Evolutionary conservation across 2,888 invertebrate genomes (phyloP).

Genomic region (Lissocephala sabroskyi): DNA sequence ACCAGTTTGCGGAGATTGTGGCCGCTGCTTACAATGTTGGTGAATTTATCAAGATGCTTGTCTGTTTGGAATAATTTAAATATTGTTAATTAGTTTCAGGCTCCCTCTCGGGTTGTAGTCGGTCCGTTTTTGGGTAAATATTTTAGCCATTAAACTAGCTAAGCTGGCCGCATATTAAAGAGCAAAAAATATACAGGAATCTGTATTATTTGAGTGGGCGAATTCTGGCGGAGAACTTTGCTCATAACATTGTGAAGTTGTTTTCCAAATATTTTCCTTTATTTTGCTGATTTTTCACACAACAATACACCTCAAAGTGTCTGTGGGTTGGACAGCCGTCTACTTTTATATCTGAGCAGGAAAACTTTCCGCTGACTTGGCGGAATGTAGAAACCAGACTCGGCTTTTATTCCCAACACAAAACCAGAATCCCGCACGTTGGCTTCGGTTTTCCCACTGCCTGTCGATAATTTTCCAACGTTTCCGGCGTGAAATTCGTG

Average conservation of each 20-base stretch:
- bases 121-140: slow-evolving; percentile 20
- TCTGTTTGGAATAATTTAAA: slow-evolving; percentile 43
- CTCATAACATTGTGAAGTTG: slow-evolving; percentile 59
- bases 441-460: too few relatives aligned
- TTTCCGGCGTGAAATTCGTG: too few relatives aligned
- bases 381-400: slow-evolving; percentile 19
- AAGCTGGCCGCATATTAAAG: slow-evolving; percentile 10
- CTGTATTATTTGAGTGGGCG: background rate
- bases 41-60: slow-evolving; percentile 46
- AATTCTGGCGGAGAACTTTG: slow-evolving; percentile 37
- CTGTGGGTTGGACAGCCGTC: slow-evolving; percentile 21
- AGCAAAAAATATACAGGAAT: background rate
- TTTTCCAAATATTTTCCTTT: slow-evolving; percentile 64
- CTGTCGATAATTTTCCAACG: too few relatives aligned
- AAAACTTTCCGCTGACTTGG: slow-evolving; percentile 54
- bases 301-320: slow-evolving; percentile 58
- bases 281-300: slow-evolving; percentile 59
- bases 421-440: too few relatives aligned
- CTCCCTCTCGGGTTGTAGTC: slow-evolving; percentile 11
- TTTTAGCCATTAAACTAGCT: slow-evolving; percentile 25
- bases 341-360: background rate
- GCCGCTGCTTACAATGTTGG: slow-evolving; percentile 28
- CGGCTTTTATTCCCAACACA: too few relatives aligned
- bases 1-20: slow-evolving; percentile 39
- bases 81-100: slow-evolving; percentile 52